phyloP scores from a whole-genome alignment of 2,888 invertebrate species.

The Chironomus tentans region DNA sequence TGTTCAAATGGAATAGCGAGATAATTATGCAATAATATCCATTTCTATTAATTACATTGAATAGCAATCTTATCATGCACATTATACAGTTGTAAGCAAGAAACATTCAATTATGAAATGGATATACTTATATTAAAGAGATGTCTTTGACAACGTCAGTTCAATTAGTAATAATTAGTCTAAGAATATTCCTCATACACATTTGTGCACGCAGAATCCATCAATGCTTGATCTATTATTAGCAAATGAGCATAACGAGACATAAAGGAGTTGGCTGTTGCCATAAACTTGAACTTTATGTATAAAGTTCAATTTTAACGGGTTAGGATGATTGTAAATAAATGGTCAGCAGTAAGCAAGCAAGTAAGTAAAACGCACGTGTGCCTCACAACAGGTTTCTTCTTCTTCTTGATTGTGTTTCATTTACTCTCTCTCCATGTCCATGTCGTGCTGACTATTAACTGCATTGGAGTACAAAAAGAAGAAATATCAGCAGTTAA shows the following conservation, averaged over 20 bases:
- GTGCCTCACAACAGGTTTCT: conserved; percentile 14
- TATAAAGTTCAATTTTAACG: background rate
- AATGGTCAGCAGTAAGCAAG: conserved; percentile 1
- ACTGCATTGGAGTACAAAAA: background rate
- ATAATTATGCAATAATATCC: background rate
- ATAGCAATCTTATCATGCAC: background rate
- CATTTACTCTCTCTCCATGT: background rate
- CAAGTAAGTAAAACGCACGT: conserved; percentile 12
- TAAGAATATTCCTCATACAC: background rate
- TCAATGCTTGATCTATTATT: background rate
- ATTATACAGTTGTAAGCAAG: background rate
- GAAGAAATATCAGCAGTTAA: background rate
- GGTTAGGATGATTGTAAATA: conserved; percentile 13
- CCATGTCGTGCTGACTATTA: background rate
- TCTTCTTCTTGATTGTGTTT: background rate
- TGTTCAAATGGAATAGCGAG: too few relatives aligned
- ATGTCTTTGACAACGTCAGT: background rate
- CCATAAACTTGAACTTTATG: conserved; percentile 20
- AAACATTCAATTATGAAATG: background rate
- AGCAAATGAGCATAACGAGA: too few relatives aligned
- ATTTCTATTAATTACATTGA: background rate
- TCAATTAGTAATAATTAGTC: background rate
- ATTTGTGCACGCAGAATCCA: background rate
- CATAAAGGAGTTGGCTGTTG: too few relatives aligned
- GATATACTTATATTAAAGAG: too few relatives aligned